phyloP scores from a whole-genome alignment of 2,797 vertebrate species.

The Amblyraja radiata region DNA sequence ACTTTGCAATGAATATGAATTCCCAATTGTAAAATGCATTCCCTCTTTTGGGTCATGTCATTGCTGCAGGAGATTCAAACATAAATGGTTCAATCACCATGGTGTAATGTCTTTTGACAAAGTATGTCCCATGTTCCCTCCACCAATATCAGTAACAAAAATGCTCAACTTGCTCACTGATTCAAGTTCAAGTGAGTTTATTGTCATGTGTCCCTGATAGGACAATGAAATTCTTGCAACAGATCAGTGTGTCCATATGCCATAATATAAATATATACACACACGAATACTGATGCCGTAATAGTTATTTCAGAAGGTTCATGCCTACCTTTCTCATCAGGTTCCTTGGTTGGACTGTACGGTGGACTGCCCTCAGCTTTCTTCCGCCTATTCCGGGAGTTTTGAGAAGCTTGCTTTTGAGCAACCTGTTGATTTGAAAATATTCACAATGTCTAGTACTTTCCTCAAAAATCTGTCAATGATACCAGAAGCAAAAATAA shows the following conservation, averaged over 20 bases:
- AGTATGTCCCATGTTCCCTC: background rate
- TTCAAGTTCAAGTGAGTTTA: too few species aligned
- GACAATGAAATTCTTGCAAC: too few species aligned
- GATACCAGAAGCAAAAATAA: background rate
- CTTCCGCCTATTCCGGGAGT: conserved; percentile 16
- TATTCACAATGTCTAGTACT: background rate
- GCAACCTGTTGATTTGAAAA: conserved; percentile 1
- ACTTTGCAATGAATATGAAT: background rate
- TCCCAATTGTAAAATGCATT: background rate
- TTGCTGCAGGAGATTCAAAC: background rate
- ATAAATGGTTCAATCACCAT: background rate
- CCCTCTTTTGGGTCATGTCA: background rate
- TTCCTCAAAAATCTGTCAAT: background rate
- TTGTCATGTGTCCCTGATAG: too few species aligned
- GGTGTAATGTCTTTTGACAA: background rate
- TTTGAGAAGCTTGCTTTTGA: conserved; percentile 27
- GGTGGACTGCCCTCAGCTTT: conserved; percentile 24
- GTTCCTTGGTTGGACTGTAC: conserved; percentile 20
- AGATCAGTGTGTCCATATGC: too few species aligned
- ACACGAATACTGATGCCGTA: background rate
- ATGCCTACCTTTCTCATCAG: conserved; percentile 11
- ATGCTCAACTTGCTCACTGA: background rate
- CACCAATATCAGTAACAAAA: background rate
- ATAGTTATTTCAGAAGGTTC: background rate
- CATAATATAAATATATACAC: too few species aligned